Conservation (phyloP, 2,113 vertebrate species). For the Epinephelus cyanopodus region DNA sequence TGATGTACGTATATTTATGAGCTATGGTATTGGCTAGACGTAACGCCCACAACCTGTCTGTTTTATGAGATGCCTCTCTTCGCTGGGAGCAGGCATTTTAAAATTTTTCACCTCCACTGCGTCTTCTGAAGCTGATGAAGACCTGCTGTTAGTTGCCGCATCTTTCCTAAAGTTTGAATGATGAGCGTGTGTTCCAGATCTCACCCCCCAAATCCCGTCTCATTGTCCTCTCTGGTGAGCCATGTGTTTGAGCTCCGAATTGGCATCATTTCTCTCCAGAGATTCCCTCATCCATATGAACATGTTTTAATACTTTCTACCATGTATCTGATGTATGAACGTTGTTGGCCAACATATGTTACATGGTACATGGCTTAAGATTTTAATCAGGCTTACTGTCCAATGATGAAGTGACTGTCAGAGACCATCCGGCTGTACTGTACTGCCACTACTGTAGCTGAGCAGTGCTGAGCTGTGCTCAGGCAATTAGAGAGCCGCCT, state of each 20-base stretch:
- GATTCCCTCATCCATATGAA: not conserved
- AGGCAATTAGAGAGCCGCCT: slow-evolving; percentile 59
- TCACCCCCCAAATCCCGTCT: not conserved
- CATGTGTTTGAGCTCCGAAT: slow-evolving; percentile 10
- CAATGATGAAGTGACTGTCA: not conserved
- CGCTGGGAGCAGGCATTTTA: not conserved
- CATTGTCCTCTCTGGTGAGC: not conserved
- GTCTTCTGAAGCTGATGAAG: not conserved
- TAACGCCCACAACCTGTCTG: not conserved
- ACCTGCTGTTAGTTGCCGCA: not conserved
- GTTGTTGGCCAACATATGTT: slow-evolving; percentile 6
- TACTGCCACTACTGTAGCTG: slow-evolving; percentile 7
- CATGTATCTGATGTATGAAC: slow-evolving; percentile 11
- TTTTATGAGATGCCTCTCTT: not conserved
- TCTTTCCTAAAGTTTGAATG: not conserved
- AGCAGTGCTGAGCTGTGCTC: slow-evolving; percentile 27
- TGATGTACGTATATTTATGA: not conserved
- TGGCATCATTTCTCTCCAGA: slow-evolving; percentile 6
- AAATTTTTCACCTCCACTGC: not conserved
- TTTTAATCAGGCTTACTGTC: slow-evolving; percentile 28
- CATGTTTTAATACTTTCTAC: slow-evolving; percentile 8
- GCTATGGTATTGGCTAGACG: not conserved
- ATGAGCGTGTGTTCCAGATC: not conserved
- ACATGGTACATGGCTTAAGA: not conserved
- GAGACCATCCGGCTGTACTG: not conserved